These are phyloP conservation scores for Phoxinus phoxinus DNA, from an alignment of 2,113 vertebrate genomes.

Conservation along the genomic window DNA sequence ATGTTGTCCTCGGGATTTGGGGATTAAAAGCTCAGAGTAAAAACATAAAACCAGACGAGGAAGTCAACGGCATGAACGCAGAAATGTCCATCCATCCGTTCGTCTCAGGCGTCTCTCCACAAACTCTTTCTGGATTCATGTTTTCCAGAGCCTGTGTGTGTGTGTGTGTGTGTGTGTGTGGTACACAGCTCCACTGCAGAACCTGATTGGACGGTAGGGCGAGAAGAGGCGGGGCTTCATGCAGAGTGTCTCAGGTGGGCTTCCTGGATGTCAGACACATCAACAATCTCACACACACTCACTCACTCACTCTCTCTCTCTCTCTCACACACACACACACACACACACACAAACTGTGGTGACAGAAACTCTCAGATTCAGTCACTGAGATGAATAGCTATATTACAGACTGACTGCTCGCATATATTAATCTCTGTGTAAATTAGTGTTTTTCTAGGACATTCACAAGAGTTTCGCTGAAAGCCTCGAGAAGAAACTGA, in stretches of 20 bases:
- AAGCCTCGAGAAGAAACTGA: too few species aligned
- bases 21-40: not conserved
- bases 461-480: too few species aligned
- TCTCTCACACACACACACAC: conserved; percentile 6
- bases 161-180: conserved; percentile 23
- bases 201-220: conserved; percentile 38
- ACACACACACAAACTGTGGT: not conserved
- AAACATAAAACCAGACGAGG: not conserved
- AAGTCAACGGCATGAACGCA: not conserved
- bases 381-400: not conserved
- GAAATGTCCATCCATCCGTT: not conserved
- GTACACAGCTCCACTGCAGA: conserved; percentile 68
- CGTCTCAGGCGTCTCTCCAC: not conserved
- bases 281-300: not conserved
- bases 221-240: conserved; percentile 24
- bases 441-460: not conserved
- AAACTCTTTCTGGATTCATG: conserved; percentile 1
- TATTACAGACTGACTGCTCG: not conserved
- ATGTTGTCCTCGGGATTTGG: not conserved
- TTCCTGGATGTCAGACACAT: not conserved
- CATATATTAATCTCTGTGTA: not conserved
- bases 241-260: conserved; percentile 24
- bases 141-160: conserved; percentile 18
- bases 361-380: not conserved
- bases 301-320: too few species aligned